These are phyloP conservation scores for Euproctis similis DNA, from an alignment of 2,888 invertebrate species.

Conservation along the genomic window DNA sequence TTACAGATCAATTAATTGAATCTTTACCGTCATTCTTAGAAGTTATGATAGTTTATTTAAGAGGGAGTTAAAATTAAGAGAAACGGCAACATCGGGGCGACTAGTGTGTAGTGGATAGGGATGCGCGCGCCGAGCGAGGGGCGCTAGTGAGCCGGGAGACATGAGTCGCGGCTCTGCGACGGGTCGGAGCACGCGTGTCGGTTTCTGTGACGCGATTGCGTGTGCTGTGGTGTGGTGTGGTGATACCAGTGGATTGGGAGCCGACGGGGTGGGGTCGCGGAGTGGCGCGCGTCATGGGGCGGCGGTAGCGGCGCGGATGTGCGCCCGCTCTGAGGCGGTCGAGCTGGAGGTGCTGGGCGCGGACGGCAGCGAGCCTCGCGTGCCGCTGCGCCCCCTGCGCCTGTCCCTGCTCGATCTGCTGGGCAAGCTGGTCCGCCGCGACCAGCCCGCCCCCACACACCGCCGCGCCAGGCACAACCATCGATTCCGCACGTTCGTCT, in stretches of 20 bases:
- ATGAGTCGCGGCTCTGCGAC: slow-evolving; percentile 43
- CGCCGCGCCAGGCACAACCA: slow-evolving; percentile 71
- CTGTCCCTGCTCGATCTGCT: slow-evolving; percentile 80
- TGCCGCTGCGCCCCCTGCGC: slow-evolving; percentile 81
- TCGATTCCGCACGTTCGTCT: slow-evolving; percentile 70
- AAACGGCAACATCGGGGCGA: slow-evolving; percentile 37
- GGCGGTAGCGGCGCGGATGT: slow-evolving; percentile 84
- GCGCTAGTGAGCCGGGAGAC: slow-evolving; percentile 33
- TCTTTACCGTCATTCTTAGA: too few species aligned
- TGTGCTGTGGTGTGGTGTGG: too few species aligned
- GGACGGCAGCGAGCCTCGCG: slow-evolving; percentile 82
- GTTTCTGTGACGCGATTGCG: slow-evolving; percentile 29
- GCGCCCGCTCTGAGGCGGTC: slow-evolving; percentile 86
- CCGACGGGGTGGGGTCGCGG: slow-evolving; percentile 39
- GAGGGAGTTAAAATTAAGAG: too few species aligned
- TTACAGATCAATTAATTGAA: too few species aligned
- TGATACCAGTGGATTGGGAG: slow-evolving; percentile 28
- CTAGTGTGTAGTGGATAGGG: slow-evolving; percentile 19
- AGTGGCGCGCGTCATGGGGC: slow-evolving; percentile 78
- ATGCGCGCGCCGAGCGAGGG: slow-evolving; percentile 38
- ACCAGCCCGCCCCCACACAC: slow-evolving; percentile 63
- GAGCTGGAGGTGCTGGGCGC: slow-evolving; percentile 87
- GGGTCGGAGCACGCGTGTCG: slow-evolving; percentile 48
- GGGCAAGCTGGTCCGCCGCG: slow-evolving; percentile 77
- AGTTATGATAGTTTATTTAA: too few species aligned